Evolutionary conservation across 1,140 invertebrate species (phyloP), one percentile per base, ranked within the genome.

Genomic region (Zaprionus africanus): DNA sequence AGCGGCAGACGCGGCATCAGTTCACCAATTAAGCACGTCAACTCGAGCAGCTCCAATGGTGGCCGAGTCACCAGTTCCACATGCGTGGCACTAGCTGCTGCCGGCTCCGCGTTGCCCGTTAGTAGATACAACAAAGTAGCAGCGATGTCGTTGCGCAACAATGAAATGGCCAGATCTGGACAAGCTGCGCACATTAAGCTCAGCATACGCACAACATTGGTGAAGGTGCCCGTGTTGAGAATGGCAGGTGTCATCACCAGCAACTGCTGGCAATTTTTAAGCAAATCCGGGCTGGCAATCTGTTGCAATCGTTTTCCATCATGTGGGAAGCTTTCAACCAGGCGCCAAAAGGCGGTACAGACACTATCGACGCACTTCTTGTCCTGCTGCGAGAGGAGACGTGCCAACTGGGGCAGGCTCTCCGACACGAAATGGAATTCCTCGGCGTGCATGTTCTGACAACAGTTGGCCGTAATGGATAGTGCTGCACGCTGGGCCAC

Each of bases 361-460:
- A 99, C 98, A 92, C 97, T 98, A 91, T 99, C 99, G 15, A 99
- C 97, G 78, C 98, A 98, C 87, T 99, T 99, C 92, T 99, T 99
- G 93, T 99, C 99, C 92, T 98, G 97, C 93, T 99, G 98, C 2
- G 97, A 97, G 1, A 99, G 93, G 85, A 94, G 93, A 58, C 95
- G 96, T 28, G 98, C 98, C 7, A 99, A 93, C 54, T 99, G 93
- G 5, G 97, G 95, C 53, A 99, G 93, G 54, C 97, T 98, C 53
- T 98, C 97, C 54, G 96, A 94, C 12, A 99, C 97, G 74, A 98
- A 96, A 82, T 97, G 96, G 93, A 99, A 99, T 93, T 99, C 98
- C 84, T 99, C 98, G 9, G 95, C 94, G 54, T 97, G 97, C 77
- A 99, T 94, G 94, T 98, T 99, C 91, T 98, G 96, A 92, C 98